These are phyloP conservation scores for Sinella curviseta DNA, from an alignment of 1,140 invertebrate species.

Conservation along the genomic window DNA sequence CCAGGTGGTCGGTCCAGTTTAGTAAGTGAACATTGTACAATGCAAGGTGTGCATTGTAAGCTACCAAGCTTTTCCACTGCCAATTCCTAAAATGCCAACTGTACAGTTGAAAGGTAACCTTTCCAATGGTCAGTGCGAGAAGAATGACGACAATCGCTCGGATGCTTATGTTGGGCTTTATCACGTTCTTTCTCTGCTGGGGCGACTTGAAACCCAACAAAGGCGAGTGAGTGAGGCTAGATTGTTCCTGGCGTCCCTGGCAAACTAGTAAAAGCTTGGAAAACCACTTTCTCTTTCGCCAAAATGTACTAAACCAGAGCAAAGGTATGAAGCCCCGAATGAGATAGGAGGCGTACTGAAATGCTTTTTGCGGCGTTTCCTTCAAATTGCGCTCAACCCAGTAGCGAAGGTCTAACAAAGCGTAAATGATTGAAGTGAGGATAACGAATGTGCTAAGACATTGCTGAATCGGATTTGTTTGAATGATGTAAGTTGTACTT, in stretches of 20 bases:
- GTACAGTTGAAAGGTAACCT: not conserved
- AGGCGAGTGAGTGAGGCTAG: not conserved
- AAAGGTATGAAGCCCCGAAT: not conserved
- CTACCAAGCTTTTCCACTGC: not conserved
- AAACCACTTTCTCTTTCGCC: not conserved
- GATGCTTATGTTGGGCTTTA: not conserved
- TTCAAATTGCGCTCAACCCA: not conserved
- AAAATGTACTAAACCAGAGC: not conserved
- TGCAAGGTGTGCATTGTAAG: not conserved
- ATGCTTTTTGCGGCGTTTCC: not conserved
- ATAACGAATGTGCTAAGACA: not conserved
- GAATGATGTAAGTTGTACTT: not conserved
- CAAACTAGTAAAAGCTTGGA: not conserved
- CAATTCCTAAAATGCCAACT: not conserved
- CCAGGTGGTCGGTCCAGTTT: not conserved
- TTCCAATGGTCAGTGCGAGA: not conserved
- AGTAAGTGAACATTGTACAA: not conserved
- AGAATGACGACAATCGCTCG: not conserved
- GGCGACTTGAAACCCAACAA: not conserved
- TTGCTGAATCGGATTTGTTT: not conserved
- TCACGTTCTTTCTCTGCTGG: not conserved
- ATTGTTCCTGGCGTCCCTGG: not conserved
- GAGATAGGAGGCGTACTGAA: not conserved
- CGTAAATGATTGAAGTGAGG: not conserved
- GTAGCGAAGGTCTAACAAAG: not conserved